Evolutionary conservation across 2,888 invertebrate genomes (phyloP).

Genomic region (Isotomurus palustris): DNA sequence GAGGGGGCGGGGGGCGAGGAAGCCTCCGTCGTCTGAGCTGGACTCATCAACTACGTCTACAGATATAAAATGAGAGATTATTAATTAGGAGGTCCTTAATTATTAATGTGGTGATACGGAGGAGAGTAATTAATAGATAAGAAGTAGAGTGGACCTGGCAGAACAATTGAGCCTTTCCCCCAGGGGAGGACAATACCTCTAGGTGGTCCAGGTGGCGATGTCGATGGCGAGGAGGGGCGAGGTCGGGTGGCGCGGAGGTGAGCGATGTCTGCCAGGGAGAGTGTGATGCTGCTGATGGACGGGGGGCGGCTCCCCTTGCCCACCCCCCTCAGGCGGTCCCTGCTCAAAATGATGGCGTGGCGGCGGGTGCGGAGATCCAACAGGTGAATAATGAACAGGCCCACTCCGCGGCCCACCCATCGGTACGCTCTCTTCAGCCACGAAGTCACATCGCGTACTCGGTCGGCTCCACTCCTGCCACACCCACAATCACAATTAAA

Average conservation of each 20-base stretch:
- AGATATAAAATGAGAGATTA: slow-evolving; percentile 6
- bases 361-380: slow-evolving; percentile 46
- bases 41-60: slow-evolving; percentile 44
- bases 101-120: background rate
- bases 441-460: slow-evolving; percentile 47
- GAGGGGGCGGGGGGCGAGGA: slow-evolving; percentile 45
- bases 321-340: slow-evolving; percentile 41
- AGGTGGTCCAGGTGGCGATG: slow-evolving; percentile 43
- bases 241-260: slow-evolving; percentile 43
- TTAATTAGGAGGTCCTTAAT: background rate
- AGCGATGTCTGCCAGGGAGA: slow-evolving; percentile 46
- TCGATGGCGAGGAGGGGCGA: slow-evolving; percentile 47
- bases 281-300: slow-evolving; percentile 47
- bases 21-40: slow-evolving; percentile 46
- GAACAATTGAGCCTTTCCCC: slow-evolving; percentile 38
- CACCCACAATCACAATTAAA: too few relatives aligned
- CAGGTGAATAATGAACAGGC: slow-evolving; percentile 43
- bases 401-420: slow-evolving; percentile 45
- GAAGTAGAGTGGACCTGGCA: slow-evolving; percentile 21
- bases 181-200: slow-evolving; percentile 41
- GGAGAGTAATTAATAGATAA: background rate
- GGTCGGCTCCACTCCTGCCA: slow-evolving; percentile 46
- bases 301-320: slow-evolving; percentile 42
- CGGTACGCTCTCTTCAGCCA: slow-evolving; percentile 46
- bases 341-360: slow-evolving; percentile 46